phyloP scores from a whole-genome alignment of 2,888 invertebrate species.

The Chorisops tibialis region DNA sequence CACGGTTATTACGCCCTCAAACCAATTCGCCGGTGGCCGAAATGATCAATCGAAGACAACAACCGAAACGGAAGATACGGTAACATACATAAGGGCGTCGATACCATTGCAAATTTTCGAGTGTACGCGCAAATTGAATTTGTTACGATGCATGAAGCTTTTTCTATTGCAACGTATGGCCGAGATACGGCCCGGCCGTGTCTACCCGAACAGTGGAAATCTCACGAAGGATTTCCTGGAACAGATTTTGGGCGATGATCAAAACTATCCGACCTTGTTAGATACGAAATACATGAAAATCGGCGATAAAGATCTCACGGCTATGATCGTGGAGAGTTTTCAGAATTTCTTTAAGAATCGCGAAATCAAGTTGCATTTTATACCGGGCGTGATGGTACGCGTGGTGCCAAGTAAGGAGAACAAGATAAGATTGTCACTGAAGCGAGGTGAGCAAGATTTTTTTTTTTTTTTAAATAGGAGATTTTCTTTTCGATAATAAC shows the following conservation, averaged over 20 bases:
- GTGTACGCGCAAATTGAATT: constrained; percentile 49
- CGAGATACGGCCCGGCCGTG: no score
- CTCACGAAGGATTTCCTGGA: constrained; percentile 45
- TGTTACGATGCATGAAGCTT: constrained; percentile 58
- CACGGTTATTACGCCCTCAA: background rate
- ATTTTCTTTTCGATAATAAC: no score
- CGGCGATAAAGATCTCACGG: constrained; percentile 54
- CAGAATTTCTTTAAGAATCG: constrained; percentile 55
- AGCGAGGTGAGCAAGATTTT: constrained; percentile 50
- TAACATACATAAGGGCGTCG: constrained; percentile 47
- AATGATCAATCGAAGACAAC: background rate
- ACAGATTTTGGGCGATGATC: constrained; percentile 43
- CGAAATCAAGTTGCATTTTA: constrained; percentile 54
- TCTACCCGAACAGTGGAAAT: constrained; percentile 31
- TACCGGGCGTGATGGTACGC: constrained; percentile 56
- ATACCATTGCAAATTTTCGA: constrained; percentile 49
- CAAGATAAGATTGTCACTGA: constrained; percentile 54
- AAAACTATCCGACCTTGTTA: constrained; percentile 39
- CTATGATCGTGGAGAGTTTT: constrained; percentile 54
- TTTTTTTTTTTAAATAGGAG: background rate
- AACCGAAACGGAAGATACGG: constrained; percentile 31
- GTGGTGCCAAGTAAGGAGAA: constrained; percentile 56
- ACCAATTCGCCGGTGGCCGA: constrained; percentile 1
- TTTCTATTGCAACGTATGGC: constrained; percentile 57
- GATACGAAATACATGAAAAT: constrained; percentile 54